Evolutionary conservation across 2,888 invertebrate genomes (phyloP), one percentile per base, ranked within the genome.

Genomic region (Venusia cambrica): DNA sequence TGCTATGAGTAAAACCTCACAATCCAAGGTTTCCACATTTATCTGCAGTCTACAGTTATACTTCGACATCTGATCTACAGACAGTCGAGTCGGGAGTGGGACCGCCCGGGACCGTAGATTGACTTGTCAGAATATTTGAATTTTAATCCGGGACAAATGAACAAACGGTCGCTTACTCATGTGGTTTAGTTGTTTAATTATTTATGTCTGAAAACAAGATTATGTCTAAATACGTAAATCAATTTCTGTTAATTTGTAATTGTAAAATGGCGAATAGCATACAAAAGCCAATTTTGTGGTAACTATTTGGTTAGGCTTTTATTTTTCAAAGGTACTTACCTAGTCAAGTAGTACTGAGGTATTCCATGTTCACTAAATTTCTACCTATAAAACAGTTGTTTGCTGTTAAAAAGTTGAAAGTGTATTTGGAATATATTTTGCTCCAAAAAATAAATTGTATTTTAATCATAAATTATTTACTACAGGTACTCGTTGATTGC

Each of bases 51-150:
- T 10, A 7, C 24, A 18, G 25, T 20, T 32, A 15, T 35, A 40
- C 40, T 35, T 26, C 9, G 12, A 17, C 39, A 20, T 28, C n/a
- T n/a, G n/a, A n/a, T n/a, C 29, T 16, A 25, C 34, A 27, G 21
- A 30, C 36, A 30, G 19, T 26, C 30, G 51, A 30, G 19, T 26
- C 30, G 51, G 51, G 51, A 46, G 57, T 53, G 58, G 63, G 73
- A 67, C 67, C 73, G 69, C 73, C 67, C 67, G 73, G 79, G 80
- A 73, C 66, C 48, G 70, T 83, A 81, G 87, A 88, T 88, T 87
- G 88, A 87, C 81, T 87, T 83, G 87, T 87, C 84, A 75, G 85
- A 87, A 87, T 87, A 87, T 87, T 87, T 87, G 84, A 87, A 87
- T 87, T 87, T 87, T 87, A 87, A 88, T 87, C 80, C 75, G 57